Evolutionary conservation across 2,113 vertebrate species (phyloP).

Genomic region (Pyxicephalus adspersus): DNA sequence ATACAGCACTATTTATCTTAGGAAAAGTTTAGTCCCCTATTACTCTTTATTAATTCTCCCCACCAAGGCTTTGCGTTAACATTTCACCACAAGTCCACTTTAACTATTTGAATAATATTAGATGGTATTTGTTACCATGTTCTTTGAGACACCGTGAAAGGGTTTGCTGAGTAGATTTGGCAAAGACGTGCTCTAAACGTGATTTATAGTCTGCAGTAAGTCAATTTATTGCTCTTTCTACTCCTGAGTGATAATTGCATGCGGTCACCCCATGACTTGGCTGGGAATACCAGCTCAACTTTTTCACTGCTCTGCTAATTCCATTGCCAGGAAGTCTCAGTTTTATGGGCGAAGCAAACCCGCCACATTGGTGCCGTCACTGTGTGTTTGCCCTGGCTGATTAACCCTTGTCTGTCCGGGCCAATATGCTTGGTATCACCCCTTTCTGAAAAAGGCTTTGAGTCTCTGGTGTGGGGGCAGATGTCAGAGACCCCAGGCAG

Average conservation of each 20-base stretch:
- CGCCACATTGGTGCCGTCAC: conserved; percentile 48
- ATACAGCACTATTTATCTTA: too few species aligned
- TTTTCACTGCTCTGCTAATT: conserved; percentile 44
- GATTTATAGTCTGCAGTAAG: conserved; percentile 25
- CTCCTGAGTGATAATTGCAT: conserved; percentile 54
- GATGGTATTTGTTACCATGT: neutral
- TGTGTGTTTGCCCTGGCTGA: conserved; percentile 48
- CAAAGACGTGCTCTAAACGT: neutral
- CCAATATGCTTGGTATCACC: conserved; percentile 43
- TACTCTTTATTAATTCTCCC: too few species aligned
- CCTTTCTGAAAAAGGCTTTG: conserved; percentile 34
- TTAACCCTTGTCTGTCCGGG: neutral
- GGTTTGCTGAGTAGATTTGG: conserved; percentile 9
- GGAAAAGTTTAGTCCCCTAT: too few species aligned
- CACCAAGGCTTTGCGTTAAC: too few species aligned
- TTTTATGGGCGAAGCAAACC: conserved; percentile 46
- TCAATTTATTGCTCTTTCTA: conserved; percentile 39
- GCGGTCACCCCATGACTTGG: conserved; percentile 46
- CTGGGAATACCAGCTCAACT: conserved; percentile 44
- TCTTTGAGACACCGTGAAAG: neutral
- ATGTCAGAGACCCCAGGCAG: neutral
- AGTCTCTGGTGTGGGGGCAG: neutral
- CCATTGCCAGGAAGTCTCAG: conserved; percentile 44
- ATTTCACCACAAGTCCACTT: too few species aligned
- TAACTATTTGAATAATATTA: too few species aligned